Evolutionary conservation across 2,113 vertebrate species (phyloP).

Genomic region (Leucopternis melanops): DNA sequence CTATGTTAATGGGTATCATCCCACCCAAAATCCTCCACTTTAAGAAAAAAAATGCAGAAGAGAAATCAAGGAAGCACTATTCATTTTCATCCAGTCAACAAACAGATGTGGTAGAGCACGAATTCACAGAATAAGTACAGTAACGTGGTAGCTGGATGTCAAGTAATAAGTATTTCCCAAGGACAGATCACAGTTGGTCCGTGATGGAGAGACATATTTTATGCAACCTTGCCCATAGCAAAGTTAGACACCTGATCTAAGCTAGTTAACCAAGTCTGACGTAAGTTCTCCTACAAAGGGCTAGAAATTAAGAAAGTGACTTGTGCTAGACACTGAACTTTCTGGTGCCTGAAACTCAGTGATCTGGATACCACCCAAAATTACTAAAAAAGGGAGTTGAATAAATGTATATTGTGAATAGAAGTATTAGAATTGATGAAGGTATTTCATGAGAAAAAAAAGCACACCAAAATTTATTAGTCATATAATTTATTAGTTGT

Average conservation of each 20-base stretch:
- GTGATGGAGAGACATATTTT: not conserved
- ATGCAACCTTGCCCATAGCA: not conserved
- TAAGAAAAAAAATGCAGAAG: not conserved
- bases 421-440: not conserved
- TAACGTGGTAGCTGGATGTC: not conserved
- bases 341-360: not conserved
- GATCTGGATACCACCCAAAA: not conserved
- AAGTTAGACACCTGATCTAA: not conserved
- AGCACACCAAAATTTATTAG: slow-evolving; percentile 4
- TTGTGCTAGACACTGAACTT: not conserved
- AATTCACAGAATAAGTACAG: not conserved
- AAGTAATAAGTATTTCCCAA: not conserved
- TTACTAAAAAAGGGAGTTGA: not conserved
- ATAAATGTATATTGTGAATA: not conserved
- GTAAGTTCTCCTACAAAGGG: not conserved
- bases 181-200: not conserved
- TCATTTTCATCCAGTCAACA: not conserved
- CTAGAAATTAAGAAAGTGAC: not conserved
- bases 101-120: fast-evolving
- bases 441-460: not conserved
- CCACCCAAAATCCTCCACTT: not conserved
- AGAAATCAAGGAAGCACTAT: not conserved
- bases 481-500: slow-evolving; percentile 43
- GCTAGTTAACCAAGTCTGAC: not conserved
- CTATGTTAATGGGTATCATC: not conserved